Percentiles rank a stretch among this genome's conserved stretches.
Conservation (phyloP, 2,797 vertebrate genomes). For the Falco naumanni region DNA sequence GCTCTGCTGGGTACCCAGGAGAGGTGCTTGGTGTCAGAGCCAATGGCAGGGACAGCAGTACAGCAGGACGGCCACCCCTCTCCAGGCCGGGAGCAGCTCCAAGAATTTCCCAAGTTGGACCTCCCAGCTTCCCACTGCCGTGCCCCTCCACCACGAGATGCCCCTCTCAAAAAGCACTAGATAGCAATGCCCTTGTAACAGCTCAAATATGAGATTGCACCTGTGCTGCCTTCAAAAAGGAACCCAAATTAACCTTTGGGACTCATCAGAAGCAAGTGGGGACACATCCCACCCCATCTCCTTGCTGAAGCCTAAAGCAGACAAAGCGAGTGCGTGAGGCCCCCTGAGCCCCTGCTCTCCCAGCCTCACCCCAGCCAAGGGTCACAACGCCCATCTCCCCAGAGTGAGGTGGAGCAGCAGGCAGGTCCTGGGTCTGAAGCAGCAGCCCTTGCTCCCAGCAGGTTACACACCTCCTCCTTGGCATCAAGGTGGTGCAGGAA, state of each 20-base stretch:
- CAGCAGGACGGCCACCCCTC: accelerated
- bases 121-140: accelerated
- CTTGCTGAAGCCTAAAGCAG: not conserved
- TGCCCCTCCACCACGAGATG: not conserved
- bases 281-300: not conserved
- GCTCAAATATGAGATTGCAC: not conserved
- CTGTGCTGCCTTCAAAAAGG: not conserved
- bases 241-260: not conserved
- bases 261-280: not conserved
- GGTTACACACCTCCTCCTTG: conserved; percentile 50
- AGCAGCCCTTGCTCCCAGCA: conserved; percentile 12
- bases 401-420: no score
- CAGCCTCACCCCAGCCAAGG: not conserved
- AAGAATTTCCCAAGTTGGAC: accelerated
- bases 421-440: not conserved
- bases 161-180: not conserved
- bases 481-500: not conserved
- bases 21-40: accelerated
- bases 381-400: not conserved
- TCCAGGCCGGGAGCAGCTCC: not conserved
- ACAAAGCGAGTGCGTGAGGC: accelerated
- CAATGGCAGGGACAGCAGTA: not conserved
- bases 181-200: accelerated
- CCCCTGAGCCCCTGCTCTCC: not conserved
- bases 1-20: not conserved